phyloP scores from a whole-genome alignment of 1,140 invertebrate genomes.

The Drosophila lacteicornis region DNA sequence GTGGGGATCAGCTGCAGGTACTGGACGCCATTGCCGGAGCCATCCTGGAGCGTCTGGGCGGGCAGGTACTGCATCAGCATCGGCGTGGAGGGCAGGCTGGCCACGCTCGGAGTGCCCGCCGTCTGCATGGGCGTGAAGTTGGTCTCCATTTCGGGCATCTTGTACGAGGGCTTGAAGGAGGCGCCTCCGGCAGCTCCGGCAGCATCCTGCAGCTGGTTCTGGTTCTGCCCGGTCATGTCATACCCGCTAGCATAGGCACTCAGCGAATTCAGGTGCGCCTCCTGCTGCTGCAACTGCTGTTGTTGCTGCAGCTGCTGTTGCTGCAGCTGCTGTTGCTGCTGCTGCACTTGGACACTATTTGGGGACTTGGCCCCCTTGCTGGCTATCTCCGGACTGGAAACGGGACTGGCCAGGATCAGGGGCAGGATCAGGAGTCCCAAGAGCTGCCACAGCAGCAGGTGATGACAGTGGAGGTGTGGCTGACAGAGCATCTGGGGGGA shows the following conservation, averaged over 20 bases:
- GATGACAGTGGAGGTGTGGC: slow-evolving; percentile 2
- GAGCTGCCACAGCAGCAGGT: slow-evolving; percentile 16
- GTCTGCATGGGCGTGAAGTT: slow-evolving; percentile 79
- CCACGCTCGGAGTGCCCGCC: slow-evolving; percentile 31
- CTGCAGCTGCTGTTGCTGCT: slow-evolving; percentile 32
- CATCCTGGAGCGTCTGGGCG: slow-evolving; percentile 67
- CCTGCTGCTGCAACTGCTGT: slow-evolving; percentile 40
- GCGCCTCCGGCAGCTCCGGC: not conserved
- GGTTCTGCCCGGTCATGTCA: slow-evolving; percentile 38
- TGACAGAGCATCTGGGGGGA: slow-evolving; percentile 41
- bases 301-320: slow-evolving; percentile 44
- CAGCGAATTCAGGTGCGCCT: slow-evolving; percentile 73
- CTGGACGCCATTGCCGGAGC: slow-evolving; percentile 64
- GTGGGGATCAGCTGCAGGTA: slow-evolving; percentile 82
- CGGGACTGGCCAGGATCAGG: slow-evolving; percentile 37
- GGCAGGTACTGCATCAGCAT: slow-evolving; percentile 87
- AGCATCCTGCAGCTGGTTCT: not conserved
- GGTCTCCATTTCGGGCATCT: slow-evolving; percentile 80
- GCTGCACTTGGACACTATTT: slow-evolving; percentile 56
- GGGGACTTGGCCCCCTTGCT: slow-evolving; percentile 59
- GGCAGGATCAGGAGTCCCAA: not conserved
- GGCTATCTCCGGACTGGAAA: slow-evolving; percentile 74
- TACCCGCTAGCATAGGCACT: slow-evolving; percentile 75
- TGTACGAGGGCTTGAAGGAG: slow-evolving; percentile 78
- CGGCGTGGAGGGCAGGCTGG: slow-evolving; percentile 84